phyloP scores from a whole-genome alignment of 2,797 vertebrate genomes.

The Bradypus variegatus region DNA sequence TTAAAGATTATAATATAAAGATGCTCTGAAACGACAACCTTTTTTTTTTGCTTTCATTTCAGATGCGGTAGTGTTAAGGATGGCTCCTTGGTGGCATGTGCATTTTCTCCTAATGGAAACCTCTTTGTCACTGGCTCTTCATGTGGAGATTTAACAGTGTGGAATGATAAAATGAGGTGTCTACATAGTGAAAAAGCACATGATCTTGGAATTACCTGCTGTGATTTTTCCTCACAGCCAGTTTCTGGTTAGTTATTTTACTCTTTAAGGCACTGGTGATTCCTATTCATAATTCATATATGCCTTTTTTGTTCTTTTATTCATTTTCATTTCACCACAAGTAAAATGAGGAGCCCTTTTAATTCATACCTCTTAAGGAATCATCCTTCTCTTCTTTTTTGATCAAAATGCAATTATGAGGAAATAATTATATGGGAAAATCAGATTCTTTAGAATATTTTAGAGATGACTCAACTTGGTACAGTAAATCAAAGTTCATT shows the following conservation, averaged over 20 bases:
- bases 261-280: conserved; percentile 37
- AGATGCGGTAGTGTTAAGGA: conserved; percentile 84
- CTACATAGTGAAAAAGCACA: conserved; percentile 88
- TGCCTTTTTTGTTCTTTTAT: conserved; percentile 43
- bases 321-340: conserved; percentile 22
- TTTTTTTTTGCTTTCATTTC: conserved; percentile 63
- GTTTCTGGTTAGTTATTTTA: conserved; percentile 77
- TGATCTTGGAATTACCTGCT: conserved; percentile 92
- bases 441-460: neutral
- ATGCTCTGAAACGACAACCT: conserved; percentile 29
- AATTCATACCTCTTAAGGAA: conserved; percentile 39
- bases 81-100: conserved; percentile 88
- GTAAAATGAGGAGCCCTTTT: neutral
- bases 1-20: conserved; percentile 23
- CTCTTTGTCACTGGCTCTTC: conserved; percentile 90
- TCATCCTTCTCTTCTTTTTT: conserved; percentile 26
- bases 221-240: conserved; percentile 82
- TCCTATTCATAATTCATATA: neutral
- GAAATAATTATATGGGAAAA: neutral
- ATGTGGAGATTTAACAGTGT: conserved; percentile 89
- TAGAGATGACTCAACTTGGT: neutral
- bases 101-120: conserved; percentile 86
- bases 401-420: conserved; percentile 30
- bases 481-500: neutral
- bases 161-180: conserved; percentile 88